Evolutionary conservation across 2,888 invertebrate species (phyloP).

Genomic region (Germaria angustata): DNA sequence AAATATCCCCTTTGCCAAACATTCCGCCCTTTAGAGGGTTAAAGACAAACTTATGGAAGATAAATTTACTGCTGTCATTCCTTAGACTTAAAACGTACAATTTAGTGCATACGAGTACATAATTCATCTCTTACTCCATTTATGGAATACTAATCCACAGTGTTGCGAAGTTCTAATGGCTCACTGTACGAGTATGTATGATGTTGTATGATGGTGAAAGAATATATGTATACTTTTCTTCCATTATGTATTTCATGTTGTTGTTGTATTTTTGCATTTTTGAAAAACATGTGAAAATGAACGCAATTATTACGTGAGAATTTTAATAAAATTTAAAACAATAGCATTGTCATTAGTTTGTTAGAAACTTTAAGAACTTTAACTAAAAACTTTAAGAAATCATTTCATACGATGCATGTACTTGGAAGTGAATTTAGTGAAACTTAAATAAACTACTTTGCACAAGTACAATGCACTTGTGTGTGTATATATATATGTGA

Average conservation of each 20-base stretch:
- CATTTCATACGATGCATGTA: constrained; percentile 4
- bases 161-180: constrained; percentile 5
- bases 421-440: constrained; percentile 33
- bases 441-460: constrained; percentile 35
- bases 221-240: neutral
- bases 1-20: too few relatives aligned
- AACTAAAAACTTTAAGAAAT: constrained; percentile 37
- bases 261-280: neutral
- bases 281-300: constrained; percentile 42
- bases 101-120: constrained; percentile 8
- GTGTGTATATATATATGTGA: too few relatives aligned
- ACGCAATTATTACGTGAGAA: constrained; percentile 77
- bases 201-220: neutral
- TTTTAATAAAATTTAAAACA: constrained; percentile 76
- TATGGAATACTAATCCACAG: neutral
- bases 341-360: constrained; percentile 69
- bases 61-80: neutral
- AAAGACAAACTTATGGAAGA: neutral
- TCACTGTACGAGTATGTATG: neutral
- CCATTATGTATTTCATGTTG: neutral
- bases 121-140: neutral
- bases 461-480: constrained; percentile 1
- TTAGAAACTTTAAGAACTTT: constrained; percentile 39
- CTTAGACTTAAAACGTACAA: neutral
- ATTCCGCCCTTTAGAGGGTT: neutral